Conservation (phyloP, 2,797 vertebrate genomes). For the Paedocypris micromegethes region DNA sequence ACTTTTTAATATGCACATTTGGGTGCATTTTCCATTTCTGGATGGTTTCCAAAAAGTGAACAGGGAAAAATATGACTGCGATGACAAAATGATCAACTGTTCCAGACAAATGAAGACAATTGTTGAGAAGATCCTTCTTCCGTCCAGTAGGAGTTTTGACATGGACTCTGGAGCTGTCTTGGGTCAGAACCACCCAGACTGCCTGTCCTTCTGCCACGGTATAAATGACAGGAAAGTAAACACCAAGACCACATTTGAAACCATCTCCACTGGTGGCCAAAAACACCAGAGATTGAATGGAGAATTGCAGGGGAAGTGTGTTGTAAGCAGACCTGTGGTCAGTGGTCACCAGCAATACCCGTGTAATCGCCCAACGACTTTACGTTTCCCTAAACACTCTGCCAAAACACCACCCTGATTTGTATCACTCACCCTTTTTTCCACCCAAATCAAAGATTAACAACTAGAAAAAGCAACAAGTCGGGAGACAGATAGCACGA, state of each 20-base stretch:
- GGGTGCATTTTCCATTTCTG: conserved; percentile 23
- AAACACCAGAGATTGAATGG: conserved; percentile 2
- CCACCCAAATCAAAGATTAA: conserved; percentile 9
- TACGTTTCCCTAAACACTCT: conserved; percentile 36
- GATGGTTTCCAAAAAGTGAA: conserved; percentile 5
- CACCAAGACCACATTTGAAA: conserved; percentile 33
- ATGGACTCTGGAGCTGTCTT: conserved; percentile 37
- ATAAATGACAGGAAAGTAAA: conserved; percentile 10
- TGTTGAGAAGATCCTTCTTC: conserved; percentile 58
- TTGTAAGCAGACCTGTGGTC: conserved; percentile 5
- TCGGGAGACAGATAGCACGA: conserved; percentile 44
- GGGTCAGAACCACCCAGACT: conserved; percentile 17
- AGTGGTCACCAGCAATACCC: conserved; percentile 24
- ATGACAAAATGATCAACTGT: conserved; percentile 55
- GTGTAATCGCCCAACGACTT: background rate
- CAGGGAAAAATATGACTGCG: conserved; percentile 41
- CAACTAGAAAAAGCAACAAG: conserved; percentile 48
- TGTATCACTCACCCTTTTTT: background rate
- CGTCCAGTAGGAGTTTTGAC: conserved; percentile 38
- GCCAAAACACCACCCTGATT: conserved; percentile 48
- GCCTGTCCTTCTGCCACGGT: conserved; percentile 29
- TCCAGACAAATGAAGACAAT: conserved; percentile 55
- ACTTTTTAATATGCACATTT: conserved; percentile 45
- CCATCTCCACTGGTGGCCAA: conserved; percentile 11
- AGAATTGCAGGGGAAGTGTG: conserved; percentile 8